Evolutionary conservation across 2,113 vertebrate species (phyloP).

Genomic region (Piprites chloris): DNA sequence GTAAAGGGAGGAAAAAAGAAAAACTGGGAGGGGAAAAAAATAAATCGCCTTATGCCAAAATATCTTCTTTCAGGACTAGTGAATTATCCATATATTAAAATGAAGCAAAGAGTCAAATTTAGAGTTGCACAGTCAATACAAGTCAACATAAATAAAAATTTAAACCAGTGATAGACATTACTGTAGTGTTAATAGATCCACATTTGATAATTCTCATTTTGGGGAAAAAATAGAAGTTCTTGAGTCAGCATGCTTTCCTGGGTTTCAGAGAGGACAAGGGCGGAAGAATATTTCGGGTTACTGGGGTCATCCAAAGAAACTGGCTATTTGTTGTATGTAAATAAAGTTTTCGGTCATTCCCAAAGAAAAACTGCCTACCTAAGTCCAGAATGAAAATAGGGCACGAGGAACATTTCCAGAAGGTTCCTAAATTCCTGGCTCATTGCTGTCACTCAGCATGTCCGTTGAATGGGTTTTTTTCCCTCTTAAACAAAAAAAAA

Average conservation of each 20-base stretch:
- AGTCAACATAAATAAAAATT: neutral
- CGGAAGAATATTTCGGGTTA: neutral
- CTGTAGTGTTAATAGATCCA: neutral
- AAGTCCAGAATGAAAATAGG: neutral
- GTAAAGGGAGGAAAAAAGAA: slow-evolving; percentile 20
- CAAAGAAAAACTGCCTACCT: neutral
- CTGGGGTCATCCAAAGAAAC: neutral
- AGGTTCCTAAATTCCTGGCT: neutral
- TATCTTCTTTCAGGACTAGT: neutral
- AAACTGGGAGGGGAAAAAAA: neutral
- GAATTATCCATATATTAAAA: neutral
- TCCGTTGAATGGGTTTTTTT: neutral
- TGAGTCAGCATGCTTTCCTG: neutral
- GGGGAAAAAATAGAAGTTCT: neutral
- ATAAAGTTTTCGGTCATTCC: neutral
- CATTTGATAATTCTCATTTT: neutral
- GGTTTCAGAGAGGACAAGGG: neutral
- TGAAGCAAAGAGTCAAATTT: neutral
- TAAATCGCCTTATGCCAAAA: neutral
- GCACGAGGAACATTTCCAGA: neutral
- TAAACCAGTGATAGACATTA: neutral
- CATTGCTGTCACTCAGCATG: neutral
- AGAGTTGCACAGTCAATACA: neutral
- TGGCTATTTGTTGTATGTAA: neutral
- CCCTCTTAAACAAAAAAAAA: neutral